These are phyloP conservation scores for Scytalopus superciliaris DNA, from an alignment of 2,113 vertebrate species.

Conservation along the genomic window DNA sequence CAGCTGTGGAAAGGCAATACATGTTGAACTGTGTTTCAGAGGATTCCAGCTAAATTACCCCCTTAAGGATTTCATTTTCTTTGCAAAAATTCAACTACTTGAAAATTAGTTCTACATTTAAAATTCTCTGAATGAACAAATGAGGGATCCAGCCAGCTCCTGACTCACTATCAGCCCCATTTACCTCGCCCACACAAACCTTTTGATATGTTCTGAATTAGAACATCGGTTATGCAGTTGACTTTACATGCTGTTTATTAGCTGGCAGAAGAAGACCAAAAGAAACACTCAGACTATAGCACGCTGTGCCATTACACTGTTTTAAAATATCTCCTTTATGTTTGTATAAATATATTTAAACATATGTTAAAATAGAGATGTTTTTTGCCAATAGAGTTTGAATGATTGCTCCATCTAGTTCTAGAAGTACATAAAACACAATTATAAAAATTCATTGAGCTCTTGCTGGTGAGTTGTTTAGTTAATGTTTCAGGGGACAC, in stretches of 20 bases:
- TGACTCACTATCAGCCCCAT: slow-evolving; percentile 53
- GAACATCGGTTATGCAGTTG: slow-evolving; percentile 32
- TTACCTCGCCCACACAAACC: slow-evolving; percentile 42
- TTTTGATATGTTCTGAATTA: slow-evolving; percentile 55
- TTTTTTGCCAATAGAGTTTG: background rate
- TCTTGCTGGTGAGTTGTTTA: background rate
- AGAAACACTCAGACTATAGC: slow-evolving; percentile 2
- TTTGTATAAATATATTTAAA: slow-evolving; percentile 44
- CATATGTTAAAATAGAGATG: background rate
- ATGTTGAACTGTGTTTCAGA: slow-evolving; percentile 1
- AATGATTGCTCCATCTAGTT: background rate
- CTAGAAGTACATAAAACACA: background rate
- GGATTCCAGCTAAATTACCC: slow-evolving; percentile 14
- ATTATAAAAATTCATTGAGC: background rate
- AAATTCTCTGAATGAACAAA: slow-evolving; percentile 53
- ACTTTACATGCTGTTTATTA: slow-evolving; percentile 44
- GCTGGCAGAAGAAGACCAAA: slow-evolving; percentile 25
- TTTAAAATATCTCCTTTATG: slow-evolving; percentile 35
- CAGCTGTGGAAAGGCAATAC: slow-evolving; percentile 31
- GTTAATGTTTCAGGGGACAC: background rate
- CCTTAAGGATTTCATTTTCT: slow-evolving; percentile 56
- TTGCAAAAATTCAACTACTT: slow-evolving; percentile 48
- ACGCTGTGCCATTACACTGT: slow-evolving; percentile 6
- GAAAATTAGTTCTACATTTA: slow-evolving; percentile 58
- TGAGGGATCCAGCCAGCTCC: slow-evolving; percentile 26